Conservation (phyloP, 2,113 vertebrate genomes). For the Isichthys henryi region DNA sequence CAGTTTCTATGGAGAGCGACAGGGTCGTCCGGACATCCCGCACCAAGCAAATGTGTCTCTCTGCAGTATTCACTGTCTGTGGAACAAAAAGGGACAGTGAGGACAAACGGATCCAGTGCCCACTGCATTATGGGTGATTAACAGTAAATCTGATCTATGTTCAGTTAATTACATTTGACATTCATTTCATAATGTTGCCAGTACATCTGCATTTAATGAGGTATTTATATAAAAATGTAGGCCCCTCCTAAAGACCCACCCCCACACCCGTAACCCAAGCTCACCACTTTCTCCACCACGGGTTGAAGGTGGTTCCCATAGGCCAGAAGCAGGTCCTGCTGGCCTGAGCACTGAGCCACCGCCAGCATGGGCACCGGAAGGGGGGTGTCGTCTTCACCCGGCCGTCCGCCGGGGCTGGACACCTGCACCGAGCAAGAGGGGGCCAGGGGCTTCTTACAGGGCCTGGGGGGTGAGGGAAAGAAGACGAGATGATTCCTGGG, state of each 20-base stretch:
- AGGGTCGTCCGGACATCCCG: conserved; percentile 76
- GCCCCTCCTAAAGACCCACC: neutral
- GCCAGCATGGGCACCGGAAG: conserved; percentile 80
- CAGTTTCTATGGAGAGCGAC: conserved; percentile 71
- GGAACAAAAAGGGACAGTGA: neutral
- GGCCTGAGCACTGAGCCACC: conserved; percentile 69
- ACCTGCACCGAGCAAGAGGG: conserved; percentile 85
- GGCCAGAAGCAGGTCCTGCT: conserved; percentile 69
- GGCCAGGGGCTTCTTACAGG: conserved; percentile 88
- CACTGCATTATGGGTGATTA: neutral
- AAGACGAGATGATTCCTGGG: neutral
- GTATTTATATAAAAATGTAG: neutral
- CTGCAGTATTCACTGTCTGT: conserved; percentile 75
- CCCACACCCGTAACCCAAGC: neutral
- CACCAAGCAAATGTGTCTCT: conserved; percentile 79
- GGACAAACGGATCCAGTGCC: neutral
- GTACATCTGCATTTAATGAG: neutral
- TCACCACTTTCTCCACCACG: conserved; percentile 60
- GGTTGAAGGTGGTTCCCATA: conserved; percentile 87
- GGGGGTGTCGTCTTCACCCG: conserved; percentile 60
- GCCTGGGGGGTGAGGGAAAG: conserved; percentile 50
- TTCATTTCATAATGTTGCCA: neutral
- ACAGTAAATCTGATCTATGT: neutral
- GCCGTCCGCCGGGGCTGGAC: conserved; percentile 62
- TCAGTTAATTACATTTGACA: neutral